Evolutionary conservation across 2,113 vertebrate genomes (phyloP).

Genomic region (Mastomys coucha): DNA sequence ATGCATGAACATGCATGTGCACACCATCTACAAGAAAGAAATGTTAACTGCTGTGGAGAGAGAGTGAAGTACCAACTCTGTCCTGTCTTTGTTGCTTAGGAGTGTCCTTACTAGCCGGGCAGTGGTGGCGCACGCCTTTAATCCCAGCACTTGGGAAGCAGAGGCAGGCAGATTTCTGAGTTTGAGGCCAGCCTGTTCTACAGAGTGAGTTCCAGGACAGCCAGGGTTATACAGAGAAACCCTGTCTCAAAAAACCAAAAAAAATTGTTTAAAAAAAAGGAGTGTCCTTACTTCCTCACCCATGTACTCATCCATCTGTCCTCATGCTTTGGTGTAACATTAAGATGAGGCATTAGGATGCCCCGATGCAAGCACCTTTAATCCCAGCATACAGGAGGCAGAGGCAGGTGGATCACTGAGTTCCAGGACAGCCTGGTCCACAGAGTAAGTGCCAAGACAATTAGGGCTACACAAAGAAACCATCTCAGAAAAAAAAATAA

Average conservation of each 20-base stretch:
- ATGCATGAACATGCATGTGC: background rate
- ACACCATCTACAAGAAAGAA: background rate
- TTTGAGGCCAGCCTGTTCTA: too few relatives aligned
- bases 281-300: background rate
- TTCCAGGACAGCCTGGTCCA: background rate
- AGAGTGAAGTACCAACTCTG: constrained; percentile 45
- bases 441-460: background rate
- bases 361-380: background rate
- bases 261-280: too few relatives aligned
- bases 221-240: too few relatives aligned
- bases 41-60: constrained; percentile 46
- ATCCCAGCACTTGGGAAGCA: too few relatives aligned
- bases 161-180: too few relatives aligned
- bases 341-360: background rate
- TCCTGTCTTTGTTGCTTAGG: constrained; percentile 37
- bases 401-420: background rate
- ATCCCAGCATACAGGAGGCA: background rate
- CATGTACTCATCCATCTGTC: background rate
- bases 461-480: background rate
- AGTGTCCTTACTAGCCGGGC: background rate
- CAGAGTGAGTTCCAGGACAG: too few relatives aligned
- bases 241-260: too few relatives aligned
- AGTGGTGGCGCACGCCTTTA: too few relatives aligned
- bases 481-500: background rate
- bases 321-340: background rate